Base-by-base conservation (phyloP, 1,140 invertebrate genomes). In the Zaprionus davidi region DNA sequence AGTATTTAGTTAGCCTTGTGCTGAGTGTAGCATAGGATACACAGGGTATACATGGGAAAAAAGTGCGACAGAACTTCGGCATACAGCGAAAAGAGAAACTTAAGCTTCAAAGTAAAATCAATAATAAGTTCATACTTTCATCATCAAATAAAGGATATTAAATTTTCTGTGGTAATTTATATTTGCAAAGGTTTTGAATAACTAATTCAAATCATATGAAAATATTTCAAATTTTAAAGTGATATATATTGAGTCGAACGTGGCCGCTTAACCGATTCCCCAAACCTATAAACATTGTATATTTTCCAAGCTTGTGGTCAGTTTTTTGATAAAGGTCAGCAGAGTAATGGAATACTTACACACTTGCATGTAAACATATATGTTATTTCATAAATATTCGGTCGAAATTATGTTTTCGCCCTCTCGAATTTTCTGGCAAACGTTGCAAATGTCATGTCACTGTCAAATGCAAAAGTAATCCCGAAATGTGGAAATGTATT, bases 381-480 rank as follows among this genome's bases (percentile, higher is more conserved):
- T 59, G 55, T 41, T 58, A 56, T 69, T 74, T 28, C 49, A 75
- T 63, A 63, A 24, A 64, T 49, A 26, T 41, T 58, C 22, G 24
- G 15, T 17, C 4, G 31, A 70, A 75, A 75, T 63, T 38, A 51
- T 51, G 15, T 24, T 34, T 24, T 20, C 46, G 13, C 20, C 5
- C 20, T 51, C 20, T 51, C 11, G 3, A 9, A 11, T 17, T 49
- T 4, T 49, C 20, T 13, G 9, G 12, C 11, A 56, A 13, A 26
- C 38, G 31, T 20, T 70, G 17, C 59, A 64, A 70, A 63, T 64
- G 72, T 44, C 72, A 64, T 75, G 72, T 75, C 34, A 64, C 59
- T 75, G 67, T 75, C 67, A 75, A 71, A 64, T 63, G 34, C 59
- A 71, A 63, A 31, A 64, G 24, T 53, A 46, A 28, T 46, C 6